phyloP scores from a whole-genome alignment of 1,140 invertebrate species.

The Macrobrachium nipponense region DNA sequence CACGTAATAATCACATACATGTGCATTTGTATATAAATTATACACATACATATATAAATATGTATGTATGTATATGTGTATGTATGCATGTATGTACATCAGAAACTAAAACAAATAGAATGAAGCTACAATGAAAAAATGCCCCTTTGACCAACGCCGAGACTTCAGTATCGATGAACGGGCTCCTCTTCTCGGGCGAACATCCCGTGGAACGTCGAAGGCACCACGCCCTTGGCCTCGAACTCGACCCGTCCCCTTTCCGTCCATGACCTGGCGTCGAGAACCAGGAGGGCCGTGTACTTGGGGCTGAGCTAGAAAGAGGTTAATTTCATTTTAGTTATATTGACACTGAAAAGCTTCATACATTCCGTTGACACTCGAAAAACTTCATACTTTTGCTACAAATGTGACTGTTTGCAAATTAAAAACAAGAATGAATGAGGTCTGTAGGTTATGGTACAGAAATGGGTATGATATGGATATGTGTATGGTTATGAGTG shows the following conservation, averaged over 20 bases:
- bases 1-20: too few species aligned
- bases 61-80: not conserved
- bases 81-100: not conserved
- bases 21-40: not conserved
- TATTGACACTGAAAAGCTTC: too few species aligned
- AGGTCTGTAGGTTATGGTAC: too few species aligned
- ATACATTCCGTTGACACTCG: too few species aligned
- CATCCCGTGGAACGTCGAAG: constrained; percentile 67
- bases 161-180: constrained; percentile 28
- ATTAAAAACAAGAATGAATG: too few species aligned
- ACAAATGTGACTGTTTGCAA: too few species aligned
- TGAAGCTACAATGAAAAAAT: not conserved
- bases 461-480: too few species aligned
- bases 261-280: constrained; percentile 66
- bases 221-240: constrained; percentile 65
- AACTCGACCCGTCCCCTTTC: constrained; percentile 66
- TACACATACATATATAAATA: not conserved
- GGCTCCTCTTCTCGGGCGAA: constrained; percentile 20
- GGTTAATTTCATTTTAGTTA: too few species aligned
- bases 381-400: too few species aligned
- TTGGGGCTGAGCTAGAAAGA: not conserved
- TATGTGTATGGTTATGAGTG: too few species aligned
- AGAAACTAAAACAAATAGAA: too few species aligned
- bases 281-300: constrained; percentile 65
- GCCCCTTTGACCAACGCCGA: too few species aligned